Evolutionary conservation across 2,888 invertebrate species (phyloP), one percentile per base, ranked within the genome.

Genomic region (Pogonocherus hispidulus): DNA sequence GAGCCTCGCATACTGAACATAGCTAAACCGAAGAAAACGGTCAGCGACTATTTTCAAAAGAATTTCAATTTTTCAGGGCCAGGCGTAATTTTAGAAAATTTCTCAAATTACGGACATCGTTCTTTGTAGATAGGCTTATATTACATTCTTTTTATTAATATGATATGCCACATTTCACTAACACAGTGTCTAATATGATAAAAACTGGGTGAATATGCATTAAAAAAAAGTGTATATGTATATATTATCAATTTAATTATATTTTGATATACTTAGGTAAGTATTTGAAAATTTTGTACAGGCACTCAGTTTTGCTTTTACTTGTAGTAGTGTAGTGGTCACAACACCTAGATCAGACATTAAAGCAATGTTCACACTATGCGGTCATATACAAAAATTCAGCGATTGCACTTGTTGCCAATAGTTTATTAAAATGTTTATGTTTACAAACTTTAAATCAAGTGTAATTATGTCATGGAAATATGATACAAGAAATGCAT

Each of bases 1-100:
- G 18, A n/a, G 57, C 27, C 4, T 52, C 46, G 23, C 57, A 57
- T 57, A 46, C 57, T 46, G 46, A 37, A 57, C 57, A 57, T 57
- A 57, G 46, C 27, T 57, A 23, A 57, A 23, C 57, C 41, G 22
- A 19, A 57, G 57, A 57, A 44, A 57, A 44, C 23, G 57, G 16
- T 46, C 23, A 57, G 23, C 23, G 22, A 22, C 37, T 55, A 55
- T 55, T 55, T 55, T 55, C 37, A 37, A 57, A 23, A 27, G 46
- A 46, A 57, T 16, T 57, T 57, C 8, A 23, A 46, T 57, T 57
- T 57, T 57, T 37, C 46, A 57, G 9, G 44, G 57, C 16, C 23
- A 8, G 16, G 3, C 14, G 14, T 35, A 22, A 22, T 22, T 44
- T 57, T 57, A 44, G 41, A 22, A 57, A 22, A 46, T n/a, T 20